Base-by-base conservation (phyloP, 2,113 vertebrate genomes). In the Microcebus jonahi region DNA sequence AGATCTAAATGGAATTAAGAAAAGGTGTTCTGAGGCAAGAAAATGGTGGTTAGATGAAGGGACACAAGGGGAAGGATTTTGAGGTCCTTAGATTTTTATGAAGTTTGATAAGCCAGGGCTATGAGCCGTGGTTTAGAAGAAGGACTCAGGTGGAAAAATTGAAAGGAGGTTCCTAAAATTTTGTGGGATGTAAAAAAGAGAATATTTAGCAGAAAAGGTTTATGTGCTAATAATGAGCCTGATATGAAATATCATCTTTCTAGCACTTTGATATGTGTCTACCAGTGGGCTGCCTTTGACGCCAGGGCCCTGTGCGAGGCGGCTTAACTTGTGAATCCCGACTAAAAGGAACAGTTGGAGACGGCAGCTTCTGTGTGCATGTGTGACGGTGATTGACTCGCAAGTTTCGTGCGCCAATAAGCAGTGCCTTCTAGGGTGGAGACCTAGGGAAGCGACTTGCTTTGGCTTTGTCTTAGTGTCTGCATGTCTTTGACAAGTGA, bases 151-250 rank as follows among this genome's bases (percentile, higher is more conserved):
- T 79, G 29, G 83, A 42, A 96, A 96, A 97, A 96, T 94, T 85
- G 90, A 84, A 97, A 97, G 97, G 93, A 97, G 91, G 86, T 80
- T 53, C 87, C 92, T 71, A 76, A 96, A 92, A 97, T 97, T 94
- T 92, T 76, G 76, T 91, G 83, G 97, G 95, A 42, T 71, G 89
- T 88, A 31, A 59, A 94, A 88, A 81, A n/a, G 80, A 53, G 82
- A 61, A 80, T 70, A 65, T 79, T 75, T 63, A 77, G 83, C 57
- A 71, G 86, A 36, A 91, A 83, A 93, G 75, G 29, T 81, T 45
- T 87, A 27, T 0, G 6, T 86, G 76, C 75, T 84, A 63, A 67
- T 93, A 92, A 95, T 80, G 92, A 97, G 76, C 57, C 90, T 93
- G 93, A 94, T 93, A 89, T 83, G 94, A 94, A 73, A 70, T 70